Percentiles rank a stretch among this genome's conserved stretches.
These are phyloP conservation scores for Ochotona curzoniae DNA, from an alignment of 2,113 vertebrate genomes.

Conservation along the genomic window DNA sequence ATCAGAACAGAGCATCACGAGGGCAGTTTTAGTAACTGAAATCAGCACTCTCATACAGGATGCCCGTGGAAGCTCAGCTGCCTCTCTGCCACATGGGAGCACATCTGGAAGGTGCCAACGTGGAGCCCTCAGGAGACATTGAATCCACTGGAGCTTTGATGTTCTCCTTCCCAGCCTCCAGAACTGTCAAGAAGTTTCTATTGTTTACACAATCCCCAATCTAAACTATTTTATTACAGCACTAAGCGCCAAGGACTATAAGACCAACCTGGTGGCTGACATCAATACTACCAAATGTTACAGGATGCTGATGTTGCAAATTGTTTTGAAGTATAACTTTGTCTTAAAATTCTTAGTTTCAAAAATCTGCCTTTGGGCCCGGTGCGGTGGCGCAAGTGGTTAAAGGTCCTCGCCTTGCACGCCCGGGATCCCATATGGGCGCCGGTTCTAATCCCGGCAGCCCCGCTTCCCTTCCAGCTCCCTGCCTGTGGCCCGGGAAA, in stretches of 20 bases:
- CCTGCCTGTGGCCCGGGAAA: too few relatives aligned
- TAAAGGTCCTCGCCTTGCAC: too few relatives aligned
- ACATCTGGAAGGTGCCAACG: background rate
- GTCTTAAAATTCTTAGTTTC: slow-evolving; percentile 11
- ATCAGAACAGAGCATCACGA: background rate
- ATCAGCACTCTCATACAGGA: background rate
- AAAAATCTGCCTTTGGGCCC: too few relatives aligned
- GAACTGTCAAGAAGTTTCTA: background rate
- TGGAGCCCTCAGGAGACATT: background rate
- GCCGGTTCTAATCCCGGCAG: too few relatives aligned
- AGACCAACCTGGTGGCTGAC: background rate
- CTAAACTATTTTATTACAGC: background rate
- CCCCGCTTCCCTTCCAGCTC: too few relatives aligned
- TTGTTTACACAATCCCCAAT: background rate
- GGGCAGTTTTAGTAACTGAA: background rate
- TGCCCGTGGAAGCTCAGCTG: background rate
- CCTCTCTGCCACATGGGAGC: background rate
- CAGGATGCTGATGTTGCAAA: background rate
- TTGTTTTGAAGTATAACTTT: background rate
- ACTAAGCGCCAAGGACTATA: background rate
- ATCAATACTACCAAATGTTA: background rate
- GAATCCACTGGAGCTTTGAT: too few relatives aligned
- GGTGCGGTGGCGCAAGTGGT: too few relatives aligned
- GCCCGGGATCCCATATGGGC: too few relatives aligned
- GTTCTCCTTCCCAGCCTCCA: background rate